A percentile compares a stretch with the other conserved stretches of the same genome.
These are phyloP conservation scores for Watsonalla binaria DNA, from an alignment of 2,888 invertebrate genomes.

Conservation along the genomic window DNA sequence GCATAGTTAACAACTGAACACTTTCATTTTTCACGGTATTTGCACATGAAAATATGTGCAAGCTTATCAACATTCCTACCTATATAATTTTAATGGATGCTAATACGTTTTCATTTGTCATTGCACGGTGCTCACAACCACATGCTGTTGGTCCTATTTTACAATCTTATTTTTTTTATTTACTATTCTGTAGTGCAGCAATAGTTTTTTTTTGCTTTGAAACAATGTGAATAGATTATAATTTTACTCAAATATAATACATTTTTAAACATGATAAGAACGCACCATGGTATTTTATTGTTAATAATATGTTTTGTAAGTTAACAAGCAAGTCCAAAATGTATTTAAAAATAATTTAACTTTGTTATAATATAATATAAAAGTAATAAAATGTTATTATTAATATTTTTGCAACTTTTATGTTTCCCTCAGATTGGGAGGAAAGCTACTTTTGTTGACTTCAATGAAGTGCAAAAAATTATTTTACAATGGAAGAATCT, in stretches of 20 bases:
- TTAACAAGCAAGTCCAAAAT: neutral
- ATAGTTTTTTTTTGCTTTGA: no score
- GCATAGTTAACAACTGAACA: constrained; percentile 8
- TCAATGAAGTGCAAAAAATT: constrained; percentile 61
- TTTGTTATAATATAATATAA: no score
- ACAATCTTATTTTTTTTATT: no score
- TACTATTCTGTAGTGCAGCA: no score
- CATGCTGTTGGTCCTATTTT: constrained; percentile 2
- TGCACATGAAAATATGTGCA: constrained; percentile 25
- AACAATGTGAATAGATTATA: no score
- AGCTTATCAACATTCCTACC: constrained; percentile 11
- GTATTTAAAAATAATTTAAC: constrained; percentile 7
- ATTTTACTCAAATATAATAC: no score
- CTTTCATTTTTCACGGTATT: constrained; percentile 32
- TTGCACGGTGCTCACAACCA: neutral
- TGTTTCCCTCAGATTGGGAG: constrained; percentile 47
- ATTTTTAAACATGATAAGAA: constrained; percentile 34
- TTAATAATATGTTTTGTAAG: constrained; percentile 35
- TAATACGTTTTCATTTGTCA: neutral
- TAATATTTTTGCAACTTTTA: neutral
- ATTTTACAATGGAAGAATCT: constrained; percentile 65
- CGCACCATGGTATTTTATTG: constrained; percentile 41
- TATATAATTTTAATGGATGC: constrained; percentile 3
- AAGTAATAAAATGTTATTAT: no score
- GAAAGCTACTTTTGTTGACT: constrained; percentile 54